These are phyloP conservation scores for Elgaria multicarinata DNA, from an alignment of 2,113 vertebrate species.

Conservation along the genomic window DNA sequence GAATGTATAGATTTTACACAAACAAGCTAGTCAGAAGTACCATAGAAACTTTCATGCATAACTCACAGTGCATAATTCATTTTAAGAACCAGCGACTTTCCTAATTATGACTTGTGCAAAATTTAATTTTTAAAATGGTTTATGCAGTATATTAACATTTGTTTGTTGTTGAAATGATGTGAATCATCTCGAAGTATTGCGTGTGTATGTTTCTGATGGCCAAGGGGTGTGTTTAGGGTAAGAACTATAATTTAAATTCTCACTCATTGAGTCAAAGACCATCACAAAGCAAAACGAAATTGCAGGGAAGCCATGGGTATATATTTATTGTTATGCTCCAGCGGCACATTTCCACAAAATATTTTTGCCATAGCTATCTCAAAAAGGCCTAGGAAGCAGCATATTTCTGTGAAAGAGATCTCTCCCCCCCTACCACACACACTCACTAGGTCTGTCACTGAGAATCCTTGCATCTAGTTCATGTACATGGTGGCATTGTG, in stretches of 20 bases:
- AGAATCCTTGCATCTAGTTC: neutral
- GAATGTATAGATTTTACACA: neutral
- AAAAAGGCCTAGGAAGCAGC: neutral
- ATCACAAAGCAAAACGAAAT: slow-evolving; percentile 28
- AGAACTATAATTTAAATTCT: slow-evolving; percentile 17
- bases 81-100: neutral
- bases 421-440: too few relatives aligned
- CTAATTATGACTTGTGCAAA: neutral
- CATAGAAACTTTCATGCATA: neutral
- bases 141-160: neutral
- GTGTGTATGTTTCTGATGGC: fast-evolving
- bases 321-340: slow-evolving; percentile 30
- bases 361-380: neutral
- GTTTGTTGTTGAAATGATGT: neutral
- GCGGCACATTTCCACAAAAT: neutral
- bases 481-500: neutral
- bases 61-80: fast-evolving
- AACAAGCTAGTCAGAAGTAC: too few relatives aligned
- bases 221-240: fast-evolving
- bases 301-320: neutral
- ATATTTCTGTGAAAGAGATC: neutral
- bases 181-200: neutral
- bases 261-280: slow-evolving; percentile 5
- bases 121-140: neutral
- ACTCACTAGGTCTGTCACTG: neutral